Percentiles rank a stretch among this genome's conserved stretches.
Evolutionary conservation across 2,888 invertebrate species (phyloP).

Genomic region (Spodoptera exigua): DNA sequence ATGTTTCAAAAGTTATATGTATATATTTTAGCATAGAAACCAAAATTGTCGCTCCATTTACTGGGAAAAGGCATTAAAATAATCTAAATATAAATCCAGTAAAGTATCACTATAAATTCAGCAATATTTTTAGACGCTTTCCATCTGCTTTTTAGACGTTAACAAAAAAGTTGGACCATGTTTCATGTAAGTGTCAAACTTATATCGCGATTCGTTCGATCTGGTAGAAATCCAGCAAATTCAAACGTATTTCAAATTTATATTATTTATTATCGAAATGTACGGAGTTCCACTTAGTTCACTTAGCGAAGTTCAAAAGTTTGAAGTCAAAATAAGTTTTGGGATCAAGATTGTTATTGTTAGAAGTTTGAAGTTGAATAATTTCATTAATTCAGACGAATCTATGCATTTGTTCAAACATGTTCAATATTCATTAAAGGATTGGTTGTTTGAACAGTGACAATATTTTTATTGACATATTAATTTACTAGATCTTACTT

Average conservation of each 20-base stretch:
- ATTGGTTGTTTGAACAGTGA: no score
- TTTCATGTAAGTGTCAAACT: conserved; percentile 52
- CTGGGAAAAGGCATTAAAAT: no score
- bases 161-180: conserved; percentile 47
- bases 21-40: no score
- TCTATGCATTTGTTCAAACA: no score
- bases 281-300: conserved; percentile 29
- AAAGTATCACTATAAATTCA: conserved; percentile 22
- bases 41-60: no score
- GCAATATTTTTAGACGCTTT: conserved; percentile 26
- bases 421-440: no score
- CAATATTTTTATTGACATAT: no score
- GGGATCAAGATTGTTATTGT: conserved; percentile 14
- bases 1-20: no score
- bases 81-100: neutral
- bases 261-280: conserved; percentile 50
- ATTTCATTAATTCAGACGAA: conserved; percentile 4
- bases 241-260: conserved; percentile 45
- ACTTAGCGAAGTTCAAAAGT: conserved; percentile 27
- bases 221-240: conserved; percentile 42
- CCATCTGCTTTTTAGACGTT: conserved; percentile 32
- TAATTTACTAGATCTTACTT: no score
- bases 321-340: conserved; percentile 10
- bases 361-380: neutral
- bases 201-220: conserved; percentile 35